Base-by-base conservation (phyloP, 2,113 vertebrate species). In the Burhinus oedicnemus region DNA sequence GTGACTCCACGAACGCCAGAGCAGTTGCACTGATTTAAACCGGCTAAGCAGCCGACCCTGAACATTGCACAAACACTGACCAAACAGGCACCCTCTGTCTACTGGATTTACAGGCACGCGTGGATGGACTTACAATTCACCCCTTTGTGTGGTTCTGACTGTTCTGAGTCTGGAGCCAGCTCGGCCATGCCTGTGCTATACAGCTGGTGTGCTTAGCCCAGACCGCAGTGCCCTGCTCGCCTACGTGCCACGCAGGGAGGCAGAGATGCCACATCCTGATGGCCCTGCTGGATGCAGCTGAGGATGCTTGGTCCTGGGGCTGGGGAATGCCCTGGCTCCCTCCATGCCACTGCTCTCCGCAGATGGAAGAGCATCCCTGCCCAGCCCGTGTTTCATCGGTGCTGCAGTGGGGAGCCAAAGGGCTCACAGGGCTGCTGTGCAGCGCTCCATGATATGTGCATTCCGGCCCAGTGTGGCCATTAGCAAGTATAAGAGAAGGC, bases 381-480 rank as follows among this genome's bases (percentile, higher is more conserved):
- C 26, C 40, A 83, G 49, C 32, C 34, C 0, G 0, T 6, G 14
- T 16, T 60, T 52, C 12, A 17, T 7, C 5, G 3, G 30, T 6
- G 36, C 36, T 85, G 15, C 6, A 6, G 15, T 2, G 13, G 68
- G n/a, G 13, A 72, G 17, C 15, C 22, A 52, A 79, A 32, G 40
- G 19, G 26, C 55, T 61, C 4, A 0, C 30, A 18, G n/a, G 34
- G n/a, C 38, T 49, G 22, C 45, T 52, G 26, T 36, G 57, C 19
- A 55, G 15, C 2, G 1, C 25, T 62, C 27, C 27, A 5, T 10
- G 5, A 2, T 9, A 15, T 1, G 0, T 29, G 52, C 26, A 21
- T 29, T 40, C 44, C 1, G 1, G 27, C 23, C 47, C 30, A 8
- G 23, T 44, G 42, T 55, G 70, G 25, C 26, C 54, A 23, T 32